Percentiles rank a stretch among this genome's conserved stretches.
phyloP scores from a whole-genome alignment of 2,888 invertebrate species.

The Nephrotoma flavescens region DNA sequence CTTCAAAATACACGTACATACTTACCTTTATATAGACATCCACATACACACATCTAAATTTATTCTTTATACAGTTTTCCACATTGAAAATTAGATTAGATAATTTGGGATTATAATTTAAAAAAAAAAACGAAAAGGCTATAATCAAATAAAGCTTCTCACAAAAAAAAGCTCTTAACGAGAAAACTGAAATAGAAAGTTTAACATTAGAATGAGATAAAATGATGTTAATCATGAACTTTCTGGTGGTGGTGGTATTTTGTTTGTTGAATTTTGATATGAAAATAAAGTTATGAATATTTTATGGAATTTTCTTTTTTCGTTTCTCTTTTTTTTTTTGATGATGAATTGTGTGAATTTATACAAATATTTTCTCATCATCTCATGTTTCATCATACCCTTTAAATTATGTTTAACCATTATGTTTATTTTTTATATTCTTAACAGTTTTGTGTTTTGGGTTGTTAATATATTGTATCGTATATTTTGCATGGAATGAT shows the following conservation, averaged over 20 bases:
- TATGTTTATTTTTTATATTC: not conserved
- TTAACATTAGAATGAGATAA: not conserved
- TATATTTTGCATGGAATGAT: not conserved
- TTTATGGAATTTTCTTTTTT: not conserved
- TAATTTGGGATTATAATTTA: not conserved
- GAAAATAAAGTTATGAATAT: not conserved
- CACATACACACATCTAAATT: not conserved
- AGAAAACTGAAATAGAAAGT: not conserved
- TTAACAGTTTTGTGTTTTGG: not conserved
- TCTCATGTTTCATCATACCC: not conserved
- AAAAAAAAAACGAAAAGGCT: not conserved
- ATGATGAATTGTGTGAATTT: not conserved
- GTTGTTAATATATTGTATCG: not conserved
- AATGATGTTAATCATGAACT: not conserved
- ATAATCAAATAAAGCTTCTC: not conserved
- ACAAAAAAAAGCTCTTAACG: not conserved
- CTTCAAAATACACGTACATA: not conserved
- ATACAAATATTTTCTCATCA: not conserved
- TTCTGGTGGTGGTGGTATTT: not conserved
- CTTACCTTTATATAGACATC: not conserved
- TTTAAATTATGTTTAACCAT: not conserved
- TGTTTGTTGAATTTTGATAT: not conserved
- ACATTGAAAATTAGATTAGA: not conserved
- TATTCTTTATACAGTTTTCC: not conserved
- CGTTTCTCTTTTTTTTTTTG: not conserved